phyloP scores from a whole-genome alignment of 2,888 invertebrate species.

The Scelioninae gen. 2 region DNA sequence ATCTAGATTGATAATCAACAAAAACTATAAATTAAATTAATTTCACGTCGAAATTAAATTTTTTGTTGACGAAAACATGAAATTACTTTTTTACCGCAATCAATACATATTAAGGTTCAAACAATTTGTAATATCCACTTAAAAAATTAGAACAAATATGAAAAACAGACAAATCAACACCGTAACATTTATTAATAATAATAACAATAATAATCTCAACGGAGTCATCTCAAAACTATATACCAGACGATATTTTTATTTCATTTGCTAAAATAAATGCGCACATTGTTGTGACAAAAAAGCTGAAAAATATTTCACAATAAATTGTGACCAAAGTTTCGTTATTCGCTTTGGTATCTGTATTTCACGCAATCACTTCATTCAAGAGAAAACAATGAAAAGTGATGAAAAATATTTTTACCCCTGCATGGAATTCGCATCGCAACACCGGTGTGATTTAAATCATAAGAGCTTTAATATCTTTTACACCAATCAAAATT shows the following conservation, averaged over 20 bases:
- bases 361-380: conserved; percentile 20
- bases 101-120: too few relatives aligned
- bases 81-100: too few relatives aligned
- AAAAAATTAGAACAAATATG: too few relatives aligned
- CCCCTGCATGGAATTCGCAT: conserved; percentile 3
- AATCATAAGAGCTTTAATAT: conserved; percentile 7
- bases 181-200: too few relatives aligned
- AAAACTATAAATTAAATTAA: too few relatives aligned
- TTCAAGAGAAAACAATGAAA: conserved; percentile 25
- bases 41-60: too few relatives aligned
- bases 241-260: neutral
- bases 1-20: too few relatives aligned
- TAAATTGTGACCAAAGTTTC: conserved; percentile 7
- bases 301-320: neutral
- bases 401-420: conserved; percentile 9
- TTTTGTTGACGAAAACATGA: too few relatives aligned
- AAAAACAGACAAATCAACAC: too few relatives aligned
- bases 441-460: conserved; percentile 2
- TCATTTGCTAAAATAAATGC: neutral
- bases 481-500: conserved; percentile 3
- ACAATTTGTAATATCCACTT: too few relatives aligned
- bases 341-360: conserved; percentile 12
- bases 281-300: neutral
- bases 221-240: too few relatives aligned
- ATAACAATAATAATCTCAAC: too few relatives aligned